Evolutionary conservation across 2,797 vertebrate species (phyloP), one percentile per base, ranked within the genome.

Genomic region (Rhabdomys pumilio): DNA sequence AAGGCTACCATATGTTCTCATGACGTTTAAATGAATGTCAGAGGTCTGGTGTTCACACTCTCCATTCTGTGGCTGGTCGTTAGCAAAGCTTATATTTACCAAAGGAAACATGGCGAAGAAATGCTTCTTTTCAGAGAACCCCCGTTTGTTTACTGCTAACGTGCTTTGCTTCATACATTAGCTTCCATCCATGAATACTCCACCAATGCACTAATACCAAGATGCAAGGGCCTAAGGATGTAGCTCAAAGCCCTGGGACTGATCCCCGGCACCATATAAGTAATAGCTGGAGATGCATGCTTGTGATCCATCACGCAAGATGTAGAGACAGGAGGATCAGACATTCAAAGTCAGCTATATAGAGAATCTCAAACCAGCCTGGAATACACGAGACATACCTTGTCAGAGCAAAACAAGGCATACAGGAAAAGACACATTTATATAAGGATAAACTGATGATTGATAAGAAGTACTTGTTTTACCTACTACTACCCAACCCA

Each of bases 31-130:
- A 73, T 53, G 24, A 69, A 67, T 55, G 6, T 44, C 9, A 92
- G 34, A 41, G 17, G 3, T 55, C n/a, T 84, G 24, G 3, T 50
- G n/a, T 41, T 19, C 9, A 75, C 34, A 73, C 53, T 67, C 75
- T n/a, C 12, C 7, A 76, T 57, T 86, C 11, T 3, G 69, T 63
- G 14, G 5, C 15, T 12, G 1, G 17, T 72, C n/a, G 53, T 57
- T 24, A 76, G 22, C 14, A 91, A 81, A 57, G 6, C 15, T 81
- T 57, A 59, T 75, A 38, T 29, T 50, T 63, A 79, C 38, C 75
- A 80, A 92, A 92, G 17, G 20, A 81, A 61, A 57, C 44, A 89
- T 19, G 31, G 55, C 38, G 24, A 93, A 81, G 65, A 61, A 69
- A 9, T 59, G 24, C 1, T 0, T 61, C 22, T 63, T 76, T 89